These are phyloP conservation scores for Contarinia nasturtii DNA, from an alignment of 1,140 invertebrate species.

Conservation along the genomic window DNA sequence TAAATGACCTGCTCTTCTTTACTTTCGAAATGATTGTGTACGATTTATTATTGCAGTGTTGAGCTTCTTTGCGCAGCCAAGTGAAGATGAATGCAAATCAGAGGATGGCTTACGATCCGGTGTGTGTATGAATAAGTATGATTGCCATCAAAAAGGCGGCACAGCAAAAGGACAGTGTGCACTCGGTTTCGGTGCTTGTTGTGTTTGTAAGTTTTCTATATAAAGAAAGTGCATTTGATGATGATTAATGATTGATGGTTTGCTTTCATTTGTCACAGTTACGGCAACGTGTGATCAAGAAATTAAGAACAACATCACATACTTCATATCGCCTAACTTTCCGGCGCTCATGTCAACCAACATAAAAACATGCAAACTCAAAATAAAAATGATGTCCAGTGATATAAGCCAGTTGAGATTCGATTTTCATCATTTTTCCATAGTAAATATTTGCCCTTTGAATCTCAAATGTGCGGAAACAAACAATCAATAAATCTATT, in stretches of 20 bases:
- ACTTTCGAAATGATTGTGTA: no score
- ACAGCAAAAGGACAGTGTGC: slow-evolving; percentile 57
- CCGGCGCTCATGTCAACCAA: slow-evolving; percentile 46
- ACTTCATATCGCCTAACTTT: slow-evolving; percentile 65
- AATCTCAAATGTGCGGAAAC: background rate
- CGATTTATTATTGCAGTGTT: slow-evolving; percentile 49
- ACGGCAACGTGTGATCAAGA: slow-evolving; percentile 54
- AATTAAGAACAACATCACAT: slow-evolving; percentile 63
- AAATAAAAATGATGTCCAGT: slow-evolving; percentile 45
- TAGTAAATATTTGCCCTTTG: slow-evolving; percentile 32
- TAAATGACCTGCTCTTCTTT: no score
- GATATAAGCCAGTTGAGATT: slow-evolving; percentile 58
- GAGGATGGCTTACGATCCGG: slow-evolving; percentile 46
- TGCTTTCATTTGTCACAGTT: slow-evolving; percentile 30
- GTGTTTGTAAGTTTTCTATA: slow-evolving; percentile 53
- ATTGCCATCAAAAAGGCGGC: slow-evolving; percentile 58
- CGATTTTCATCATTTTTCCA: slow-evolving; percentile 61
- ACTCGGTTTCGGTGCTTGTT: slow-evolving; percentile 72
- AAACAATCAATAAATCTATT: background rate
- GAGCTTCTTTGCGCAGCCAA: slow-evolving; percentile 59
- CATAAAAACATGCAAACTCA: slow-evolving; percentile 39
- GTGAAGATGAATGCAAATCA: slow-evolving; percentile 54
- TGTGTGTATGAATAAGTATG: slow-evolving; percentile 62
- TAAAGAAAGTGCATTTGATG: background rate
- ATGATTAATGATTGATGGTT: slow-evolving; percentile 7